Evolutionary conservation across 2,113 vertebrate species (phyloP).

Genomic region (Hemibagrus wyckioides): DNA sequence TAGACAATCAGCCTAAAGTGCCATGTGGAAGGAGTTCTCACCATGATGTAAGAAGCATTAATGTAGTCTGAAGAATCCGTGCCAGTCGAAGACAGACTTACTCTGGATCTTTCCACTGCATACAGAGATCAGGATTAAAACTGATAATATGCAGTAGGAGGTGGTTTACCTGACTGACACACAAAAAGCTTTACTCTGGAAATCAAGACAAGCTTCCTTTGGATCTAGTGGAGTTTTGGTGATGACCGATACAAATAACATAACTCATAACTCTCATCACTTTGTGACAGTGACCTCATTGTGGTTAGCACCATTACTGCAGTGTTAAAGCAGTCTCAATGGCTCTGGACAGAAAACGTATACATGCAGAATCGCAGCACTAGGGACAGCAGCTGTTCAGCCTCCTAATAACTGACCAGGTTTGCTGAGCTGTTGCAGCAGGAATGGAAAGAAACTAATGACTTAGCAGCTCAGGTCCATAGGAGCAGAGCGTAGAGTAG

Average conservation of each 20-base stretch:
- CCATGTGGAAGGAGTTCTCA: constrained; percentile 59
- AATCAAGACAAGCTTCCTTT: neutral
- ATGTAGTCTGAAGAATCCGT: constrained; percentile 85
- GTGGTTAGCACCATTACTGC: neutral
- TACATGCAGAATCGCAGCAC: neutral
- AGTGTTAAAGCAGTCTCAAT: neutral
- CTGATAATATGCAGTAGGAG: neutral
- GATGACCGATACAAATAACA: neutral
- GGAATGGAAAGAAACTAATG: neutral
- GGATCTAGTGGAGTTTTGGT: neutral
- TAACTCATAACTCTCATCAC: neutral
- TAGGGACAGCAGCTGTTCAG: neutral
- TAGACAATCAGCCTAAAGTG: neutral
- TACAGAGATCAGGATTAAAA: neutral
- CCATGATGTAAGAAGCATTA: constrained; percentile 87
- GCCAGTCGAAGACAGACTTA: constrained; percentile 77
- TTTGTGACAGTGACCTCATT: neutral
- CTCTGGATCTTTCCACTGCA: constrained; percentile 84
- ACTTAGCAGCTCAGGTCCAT: neutral
- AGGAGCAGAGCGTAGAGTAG: neutral
- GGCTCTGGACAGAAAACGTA: neutral
- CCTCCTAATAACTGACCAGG: neutral
- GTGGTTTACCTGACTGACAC: neutral
- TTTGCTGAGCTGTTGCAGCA: neutral
- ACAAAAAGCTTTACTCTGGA: neutral